Evolutionary conservation across 2,113 vertebrate species (phyloP), one percentile per base, ranked within the genome.

Genomic region (Pipa parva): DNA sequence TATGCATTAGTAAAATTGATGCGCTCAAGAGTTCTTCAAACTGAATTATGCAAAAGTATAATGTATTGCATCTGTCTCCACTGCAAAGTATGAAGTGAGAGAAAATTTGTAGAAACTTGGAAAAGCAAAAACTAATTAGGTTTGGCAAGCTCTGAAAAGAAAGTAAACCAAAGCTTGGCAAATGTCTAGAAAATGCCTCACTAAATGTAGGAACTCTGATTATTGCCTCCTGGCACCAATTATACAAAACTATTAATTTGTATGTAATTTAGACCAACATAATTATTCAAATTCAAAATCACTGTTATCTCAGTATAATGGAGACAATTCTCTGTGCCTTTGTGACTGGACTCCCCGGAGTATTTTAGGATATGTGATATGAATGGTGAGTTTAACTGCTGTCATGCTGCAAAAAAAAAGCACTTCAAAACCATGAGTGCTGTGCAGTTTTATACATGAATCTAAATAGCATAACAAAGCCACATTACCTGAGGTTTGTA

Each of bases 1-100:
- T 80, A 60, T 73, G 67, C 72, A 73, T 80, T 81, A 83, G 78
- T 69, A 76, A 83, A 87, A 85, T 79, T 80, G 82, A 81, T 83
- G 84, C 84, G 72, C 31, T 1, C 61, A 62, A 81, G 77, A 78
- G 74, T 79, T 78, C 79, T 86, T 76, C 76, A 76, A 75, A 63
- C 65, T 75, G 81, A 72, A 79, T 75, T 78, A 79, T 74, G 72
- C 78, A 80, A 79, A 70, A 49, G 63, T 75, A 60, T 72, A 29
- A 7, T 77, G 79, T 72, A 73, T 33, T 67, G 66, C 31, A 74
- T 77, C 73, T 67, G 63, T 36, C 29, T 68, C 65, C 28, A n/a
- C 37, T 54, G 49, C 57, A 45, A 70, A 70, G 24, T 70, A 50
- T 75, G 20, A 50, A 60, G 42, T 54, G 66, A 37, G 63, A 76